A percentile compares a stretch with the other conserved stretches of the same genome.
phyloP scores from a whole-genome alignment of 2,888 invertebrate genomes.

The Odontocerum albicorne region DNA sequence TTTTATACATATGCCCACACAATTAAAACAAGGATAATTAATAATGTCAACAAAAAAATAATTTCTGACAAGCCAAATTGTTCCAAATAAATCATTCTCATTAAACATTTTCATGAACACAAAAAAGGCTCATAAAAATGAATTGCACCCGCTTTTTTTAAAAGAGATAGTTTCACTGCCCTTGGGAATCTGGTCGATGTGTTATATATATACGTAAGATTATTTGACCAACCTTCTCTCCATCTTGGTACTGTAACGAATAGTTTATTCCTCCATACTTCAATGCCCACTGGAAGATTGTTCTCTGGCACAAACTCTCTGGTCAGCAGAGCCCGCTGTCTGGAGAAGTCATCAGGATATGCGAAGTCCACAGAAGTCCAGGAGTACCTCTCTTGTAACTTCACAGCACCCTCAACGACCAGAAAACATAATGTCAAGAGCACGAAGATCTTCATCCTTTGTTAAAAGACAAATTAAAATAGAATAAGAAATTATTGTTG shows the following conservation, averaged over 20 bases:
- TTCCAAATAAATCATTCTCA: too few relatives aligned
- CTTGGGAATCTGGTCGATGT: not conserved
- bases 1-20: too few relatives aligned
- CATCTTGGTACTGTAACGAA: slow-evolving; percentile 83
- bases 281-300: slow-evolving; percentile 79
- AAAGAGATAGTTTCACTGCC: not conserved
- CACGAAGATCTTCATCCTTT: slow-evolving; percentile 23
- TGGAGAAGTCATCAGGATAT: slow-evolving; percentile 64
- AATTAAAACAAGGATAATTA: too few relatives aligned
- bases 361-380: slow-evolving; percentile 80
- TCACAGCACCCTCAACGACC: slow-evolving; percentile 46
- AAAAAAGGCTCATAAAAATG: too few relatives aligned
- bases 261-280: slow-evolving; percentile 78
- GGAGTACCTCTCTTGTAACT: slow-evolving; percentile 69
- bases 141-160: too few relatives aligned
- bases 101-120: too few relatives aligned
- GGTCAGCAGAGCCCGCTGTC: slow-evolving; percentile 63
- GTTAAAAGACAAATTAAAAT: slow-evolving; percentile 5
- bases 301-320: slow-evolving; percentile 75
- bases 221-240: slow-evolving; percentile 64
- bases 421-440: slow-evolving; percentile 18
- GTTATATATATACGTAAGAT: too few relatives aligned
- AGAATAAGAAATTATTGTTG: not conserved
- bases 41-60: too few relatives aligned
- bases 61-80: too few relatives aligned